Base-by-base conservation (phyloP, 2,888 invertebrate genomes). In the Chelonus formosanus region DNA sequence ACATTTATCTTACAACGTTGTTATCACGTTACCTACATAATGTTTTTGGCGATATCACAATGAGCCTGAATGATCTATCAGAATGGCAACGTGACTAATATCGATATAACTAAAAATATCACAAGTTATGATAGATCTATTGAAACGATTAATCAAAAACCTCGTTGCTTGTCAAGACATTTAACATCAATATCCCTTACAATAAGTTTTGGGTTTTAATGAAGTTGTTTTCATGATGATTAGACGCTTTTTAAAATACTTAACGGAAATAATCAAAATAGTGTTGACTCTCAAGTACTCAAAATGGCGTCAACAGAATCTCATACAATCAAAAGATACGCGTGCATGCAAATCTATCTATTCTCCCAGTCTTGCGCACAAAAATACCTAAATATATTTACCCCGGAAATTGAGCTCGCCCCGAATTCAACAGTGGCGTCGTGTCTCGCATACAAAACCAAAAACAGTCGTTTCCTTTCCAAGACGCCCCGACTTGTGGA, bases 251-350 rank as follows among this genome's bases (percentile, higher is more conserved):
- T 52, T 32, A 5, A 56, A 20, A 3, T 10, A n/a, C 3, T 4
- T 10, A 35, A 32, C 36, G 7, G 34, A 35, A 47, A 34, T 35
- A 35, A 58, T 52, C 8, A 52, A 5, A 8, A 8, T 52, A 32
- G 32, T 53, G 50, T 61, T 52, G 40, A 53, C 44, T 31, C 44
- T 20, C 53, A 47, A 50, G 55, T 54, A 48, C 54, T 57, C 57
- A 60, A 65, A 65, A 65, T 65, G 60, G 60, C 54, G 60, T 47
- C 59, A 40, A 57, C 57, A 45, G 32, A 45, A 31, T 45, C 57
- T n/a, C 57, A 57, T 34, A 44, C 57, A 48, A 58, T 58, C 47
- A 32, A 58, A 47, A 58, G 48, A 47, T 47, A 58, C 58, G 48
- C 47, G 34, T 47, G 47, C 58, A 58, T 47, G 34, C 48, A 48